Evolutionary conservation across 2,113 vertebrate species (phyloP).

Genomic region (Nothoprocta perdicaria): DNA sequence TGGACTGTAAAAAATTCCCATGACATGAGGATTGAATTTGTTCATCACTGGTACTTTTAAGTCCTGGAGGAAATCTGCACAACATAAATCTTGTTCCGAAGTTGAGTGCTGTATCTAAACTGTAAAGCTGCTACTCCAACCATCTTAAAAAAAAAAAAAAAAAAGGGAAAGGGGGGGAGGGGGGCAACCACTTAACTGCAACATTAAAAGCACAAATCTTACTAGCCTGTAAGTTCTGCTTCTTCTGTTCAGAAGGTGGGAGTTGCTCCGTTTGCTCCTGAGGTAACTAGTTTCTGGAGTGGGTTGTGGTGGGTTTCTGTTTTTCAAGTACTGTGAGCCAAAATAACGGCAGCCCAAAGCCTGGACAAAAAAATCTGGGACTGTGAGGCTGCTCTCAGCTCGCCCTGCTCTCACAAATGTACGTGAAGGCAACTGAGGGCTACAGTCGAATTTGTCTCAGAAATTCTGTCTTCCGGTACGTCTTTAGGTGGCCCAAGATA

Average conservation of each 20-base stretch:
- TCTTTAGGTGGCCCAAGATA: background rate
- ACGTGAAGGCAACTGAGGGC: background rate
- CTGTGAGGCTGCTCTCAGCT: background rate
- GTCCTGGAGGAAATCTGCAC: background rate
- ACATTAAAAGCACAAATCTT: background rate
- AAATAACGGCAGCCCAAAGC: background rate
- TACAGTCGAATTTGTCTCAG: background rate
- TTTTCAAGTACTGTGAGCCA: background rate
- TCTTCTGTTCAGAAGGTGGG: background rate
- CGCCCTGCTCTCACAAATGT: background rate
- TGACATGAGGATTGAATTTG: background rate
- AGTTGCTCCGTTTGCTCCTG: background rate
- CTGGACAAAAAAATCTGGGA: background rate
- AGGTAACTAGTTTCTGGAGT: background rate
- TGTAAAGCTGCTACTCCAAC: background rate
- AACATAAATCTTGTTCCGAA: background rate
- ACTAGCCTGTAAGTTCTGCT: background rate
- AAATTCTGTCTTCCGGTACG: background rate
- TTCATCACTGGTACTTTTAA: rapidly evolving
- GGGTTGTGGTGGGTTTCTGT: background rate
- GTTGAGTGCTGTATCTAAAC: background rate
- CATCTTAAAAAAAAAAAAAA: background rate
- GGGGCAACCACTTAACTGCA: background rate
- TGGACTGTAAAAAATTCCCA: background rate
- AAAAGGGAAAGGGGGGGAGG: too few species aligned